Evolutionary conservation across 1,140 invertebrate genomes (phyloP).

Genomic region (Drosophila biarmipes): DNA sequence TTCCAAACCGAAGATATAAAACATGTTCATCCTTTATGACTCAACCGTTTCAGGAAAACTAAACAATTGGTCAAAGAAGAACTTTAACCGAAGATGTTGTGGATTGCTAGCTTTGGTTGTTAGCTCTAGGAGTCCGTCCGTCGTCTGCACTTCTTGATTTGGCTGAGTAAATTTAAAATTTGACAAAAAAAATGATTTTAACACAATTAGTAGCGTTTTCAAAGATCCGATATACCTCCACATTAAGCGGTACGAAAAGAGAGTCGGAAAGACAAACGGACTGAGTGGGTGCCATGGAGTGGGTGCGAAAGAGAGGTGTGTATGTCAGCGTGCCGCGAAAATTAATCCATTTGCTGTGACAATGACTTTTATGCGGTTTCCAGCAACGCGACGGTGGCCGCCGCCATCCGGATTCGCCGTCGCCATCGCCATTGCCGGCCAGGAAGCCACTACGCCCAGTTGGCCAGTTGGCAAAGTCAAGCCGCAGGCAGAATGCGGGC

Average conservation of each 20-base stretch:
- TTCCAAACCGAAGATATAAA: too few relatives aligned
- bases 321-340: slow-evolving; percentile 80
- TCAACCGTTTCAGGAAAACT: too few relatives aligned
- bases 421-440: slow-evolving; percentile 49
- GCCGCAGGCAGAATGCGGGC: slow-evolving; percentile 73
- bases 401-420: slow-evolving; percentile 49
- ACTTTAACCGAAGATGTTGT: too few relatives aligned
- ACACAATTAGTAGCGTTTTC: too few relatives aligned
- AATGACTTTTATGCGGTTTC: slow-evolving; percentile 83
- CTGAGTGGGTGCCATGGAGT: slow-evolving; percentile 13
- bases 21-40: too few relatives aligned
- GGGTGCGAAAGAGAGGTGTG: slow-evolving; percentile 34
- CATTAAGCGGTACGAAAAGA: neutral
- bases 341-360: slow-evolving; percentile 83
- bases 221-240: neutral
- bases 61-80: too few relatives aligned
- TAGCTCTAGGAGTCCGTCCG: too few relatives aligned
- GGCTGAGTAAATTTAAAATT: too few relatives aligned
- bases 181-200: too few relatives aligned
- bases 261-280: slow-evolving; percentile 16
- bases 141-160: too few relatives aligned
- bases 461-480: slow-evolving; percentile 68
- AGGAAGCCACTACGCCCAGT: slow-evolving; percentile 43
- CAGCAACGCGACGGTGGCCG: slow-evolving; percentile 56
- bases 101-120: too few relatives aligned